Conservation (phyloP, 2,113 vertebrate species). For the Megaptera novaeangliae region DNA sequence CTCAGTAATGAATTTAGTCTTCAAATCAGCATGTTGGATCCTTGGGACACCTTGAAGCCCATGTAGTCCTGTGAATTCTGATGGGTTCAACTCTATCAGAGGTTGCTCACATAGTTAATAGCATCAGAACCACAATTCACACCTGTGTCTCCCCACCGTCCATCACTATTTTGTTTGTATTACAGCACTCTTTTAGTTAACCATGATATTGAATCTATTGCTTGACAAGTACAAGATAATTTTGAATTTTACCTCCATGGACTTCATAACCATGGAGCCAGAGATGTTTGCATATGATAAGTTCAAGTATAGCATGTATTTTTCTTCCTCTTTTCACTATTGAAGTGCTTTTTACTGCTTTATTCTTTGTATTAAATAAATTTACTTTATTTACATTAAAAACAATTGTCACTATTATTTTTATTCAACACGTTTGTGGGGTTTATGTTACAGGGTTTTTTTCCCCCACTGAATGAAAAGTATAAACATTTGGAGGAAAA, state of each 20-base stretch:
- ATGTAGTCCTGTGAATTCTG: background rate
- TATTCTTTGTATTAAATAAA: constrained; percentile 27
- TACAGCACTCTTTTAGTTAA: background rate
- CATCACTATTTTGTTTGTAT: background rate
- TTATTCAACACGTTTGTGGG: background rate
- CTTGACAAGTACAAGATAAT: background rate
- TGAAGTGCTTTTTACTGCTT: background rate
- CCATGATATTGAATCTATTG: background rate
- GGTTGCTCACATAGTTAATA: background rate
- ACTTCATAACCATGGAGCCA: background rate
- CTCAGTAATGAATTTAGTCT: background rate
- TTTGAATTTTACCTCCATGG: background rate
- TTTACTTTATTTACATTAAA: background rate
- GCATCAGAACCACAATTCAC: background rate
- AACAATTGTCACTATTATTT: background rate
- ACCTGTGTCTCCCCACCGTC: background rate
- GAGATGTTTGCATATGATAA: background rate
- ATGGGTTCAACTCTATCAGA: background rate
- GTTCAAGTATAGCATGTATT: background rate
- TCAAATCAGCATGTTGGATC: background rate
- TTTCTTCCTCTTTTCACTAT: background rate
- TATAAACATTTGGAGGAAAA: background rate
- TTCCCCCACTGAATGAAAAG: background rate
- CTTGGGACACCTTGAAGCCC: background rate
- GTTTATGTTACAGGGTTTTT: background rate